Base-by-base conservation (phyloP, 2,888 invertebrate species). In the Macrophya annulata region DNA sequence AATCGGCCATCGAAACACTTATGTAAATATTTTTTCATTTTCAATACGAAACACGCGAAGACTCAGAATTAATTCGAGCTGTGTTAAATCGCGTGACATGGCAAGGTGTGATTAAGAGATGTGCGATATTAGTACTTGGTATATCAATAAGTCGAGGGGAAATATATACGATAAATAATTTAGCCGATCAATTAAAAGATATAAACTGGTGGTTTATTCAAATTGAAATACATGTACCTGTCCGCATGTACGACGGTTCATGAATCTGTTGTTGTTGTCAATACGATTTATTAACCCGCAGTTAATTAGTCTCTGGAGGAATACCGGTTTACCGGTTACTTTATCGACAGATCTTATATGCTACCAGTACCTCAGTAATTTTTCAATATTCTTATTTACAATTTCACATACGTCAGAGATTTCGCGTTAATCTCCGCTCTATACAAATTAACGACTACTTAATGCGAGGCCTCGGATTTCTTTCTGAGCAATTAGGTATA, bases 291-390 rank as follows among this genome's bases (percentile, higher is more conserved):
- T 90, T 91, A 90, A 90, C 90, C 88, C 88, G 81, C 87, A 87
- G 88, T 90, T 91, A 92, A 92, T 92, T 92, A 91, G 91, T 90
- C 87, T 88, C 88, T 88, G 88, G 89, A 90, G 88, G 88, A 88
- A 91, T 55, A 92, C 92, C 91, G 92, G 92, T 92, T 91, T 88
- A 86, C 87, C 88, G 85, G 45, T 84, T 84, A 55, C 17, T 68
- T 48, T 25, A 37, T 25, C 48, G 83, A 71, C 51, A 71, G 83
- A 83, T 68, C n/a, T 17, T 25, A 25, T 12, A 37, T 6, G 21
- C 59, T 59, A 43, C 59, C 62, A 81, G 10, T 43, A 9, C n/a
- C n/a, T 88, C 88, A 90, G 91, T 90, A 90, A 91, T 87, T 88
- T 88, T 90, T 89, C 90, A 89, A 90, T 89, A 89, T 89, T 87